These are phyloP conservation scores for Varanus salvator DNA, from an alignment of 2,113 vertebrate genomes.

Conservation along the genomic window DNA sequence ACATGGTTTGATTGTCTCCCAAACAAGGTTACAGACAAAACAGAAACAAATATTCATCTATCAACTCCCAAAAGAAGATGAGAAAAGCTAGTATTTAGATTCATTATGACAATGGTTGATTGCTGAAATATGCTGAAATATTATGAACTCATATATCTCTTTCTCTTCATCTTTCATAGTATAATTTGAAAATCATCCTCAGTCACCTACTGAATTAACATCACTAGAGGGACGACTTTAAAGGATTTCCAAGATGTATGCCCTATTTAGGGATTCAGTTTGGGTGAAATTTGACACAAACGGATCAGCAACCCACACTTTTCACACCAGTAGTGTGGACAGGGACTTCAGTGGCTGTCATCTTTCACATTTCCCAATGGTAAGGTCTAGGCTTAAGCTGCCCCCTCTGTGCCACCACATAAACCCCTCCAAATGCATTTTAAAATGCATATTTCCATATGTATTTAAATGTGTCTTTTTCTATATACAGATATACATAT, in stretches of 20 bases:
- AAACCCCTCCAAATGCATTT: too few species aligned
- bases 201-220: background rate
- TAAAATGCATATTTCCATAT: background rate
- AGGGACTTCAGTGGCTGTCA: background rate
- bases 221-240: background rate
- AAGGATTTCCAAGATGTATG: background rate
- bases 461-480: background rate
- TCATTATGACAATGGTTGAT: conserved; percentile 17
- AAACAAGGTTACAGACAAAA: conserved; percentile 17
- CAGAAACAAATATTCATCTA: conserved; percentile 22
- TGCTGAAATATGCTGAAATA: conserved; percentile 15
- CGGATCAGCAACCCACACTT: background rate
- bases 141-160: conserved; percentile 24
- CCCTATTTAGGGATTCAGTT: background rate
- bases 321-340: background rate
- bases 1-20: background rate
- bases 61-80: background rate
- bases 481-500: background rate
- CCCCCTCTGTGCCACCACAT: too few species aligned
- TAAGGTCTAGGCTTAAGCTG: too few species aligned
- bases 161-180: background rate
- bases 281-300: background rate
- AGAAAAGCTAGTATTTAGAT: background rate
- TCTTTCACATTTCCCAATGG: background rate
- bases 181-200: background rate